Base-by-base conservation (phyloP, 2,888 invertebrate genomes). In the Ceriagrion tenellum region DNA sequence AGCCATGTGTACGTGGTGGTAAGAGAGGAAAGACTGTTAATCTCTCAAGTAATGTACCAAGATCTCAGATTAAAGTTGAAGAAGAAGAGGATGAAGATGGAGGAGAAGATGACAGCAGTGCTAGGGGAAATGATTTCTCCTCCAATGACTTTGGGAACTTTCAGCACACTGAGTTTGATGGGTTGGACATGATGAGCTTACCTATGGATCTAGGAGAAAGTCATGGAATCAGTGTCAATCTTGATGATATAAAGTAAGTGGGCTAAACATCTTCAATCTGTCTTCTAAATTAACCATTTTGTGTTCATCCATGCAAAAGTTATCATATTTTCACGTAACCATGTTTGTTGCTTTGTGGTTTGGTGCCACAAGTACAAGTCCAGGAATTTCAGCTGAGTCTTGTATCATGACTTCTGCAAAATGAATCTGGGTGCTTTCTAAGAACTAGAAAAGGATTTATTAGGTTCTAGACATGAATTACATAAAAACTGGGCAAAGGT, bases 151-250 rank as follows among this genome's bases (percentile, higher is more conserved):
- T 93, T 93, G 93, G 93, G 8, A 93, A 93, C 47, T 93, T 93
- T 47, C 93, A 93, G 13, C 93, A 93, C 74, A 26, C 95, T 40
- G 98, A 98, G 96, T 96, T 98, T 55, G 98, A 98, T 95, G 97
- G 97, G 30, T 97, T 98, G 95, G 98, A 98, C 96, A 98, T 98
- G 98, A 98, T 98, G 98, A 98, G 98, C 95, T 97, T 98, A 95
- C 98, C 98, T 0, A 98, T 98, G 95, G 98, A 98, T 96, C 96
- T 98, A 95, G 98, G 98, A 40, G 98, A 98, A 96, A 97, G 96
- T 6, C 96, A 96, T 97, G 96, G 97, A 96, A 96, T 93, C 26
- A 93, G 97, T 90, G 97, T 97, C 95, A 97, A 97, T 95, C 96
- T 97, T 91, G 97, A 97, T 93, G 97, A 97, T 95, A 97, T 97